Evolutionary conservation across 2,888 invertebrate genomes (phyloP).

Genomic region (Sclerodermus sp.): DNA sequence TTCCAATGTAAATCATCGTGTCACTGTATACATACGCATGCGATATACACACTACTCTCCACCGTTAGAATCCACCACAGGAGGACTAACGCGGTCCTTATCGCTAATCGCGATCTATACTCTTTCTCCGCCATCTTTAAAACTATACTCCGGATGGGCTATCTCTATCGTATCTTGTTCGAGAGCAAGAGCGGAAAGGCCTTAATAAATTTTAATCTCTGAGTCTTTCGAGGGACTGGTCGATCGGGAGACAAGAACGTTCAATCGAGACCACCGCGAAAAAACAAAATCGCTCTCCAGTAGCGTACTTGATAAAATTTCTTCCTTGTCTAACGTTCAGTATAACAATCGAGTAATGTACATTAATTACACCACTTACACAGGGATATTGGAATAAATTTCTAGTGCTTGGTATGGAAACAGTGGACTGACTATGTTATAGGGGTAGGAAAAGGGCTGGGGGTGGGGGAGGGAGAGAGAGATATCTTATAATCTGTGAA

Average conservation of each 20-base stretch:
- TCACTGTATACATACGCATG: too few relatives aligned
- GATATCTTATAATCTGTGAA: constrained; percentile 49
- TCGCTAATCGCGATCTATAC: too few relatives aligned
- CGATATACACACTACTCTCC: too few relatives aligned
- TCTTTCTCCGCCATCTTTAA: too few relatives aligned
- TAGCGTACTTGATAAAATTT: constrained; percentile 43
- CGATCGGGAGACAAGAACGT: neutral
- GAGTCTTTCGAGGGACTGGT: too few relatives aligned
- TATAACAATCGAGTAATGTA: constrained; percentile 37
- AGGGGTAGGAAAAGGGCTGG: constrained; percentile 15
- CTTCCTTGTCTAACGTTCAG: constrained; percentile 33
- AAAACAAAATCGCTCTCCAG: constrained; percentile 46
- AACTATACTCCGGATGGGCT: too few relatives aligned
- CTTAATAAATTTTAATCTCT: too few relatives aligned
- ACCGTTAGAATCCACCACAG: too few relatives aligned
- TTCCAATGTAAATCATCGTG: too few relatives aligned
- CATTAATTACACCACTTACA: constrained; percentile 32
- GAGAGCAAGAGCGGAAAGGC: constrained; percentile 6
- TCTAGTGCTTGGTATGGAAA: constrained; percentile 1
- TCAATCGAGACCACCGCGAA: constrained; percentile 15
- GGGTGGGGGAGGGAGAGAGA: constrained; percentile 7
- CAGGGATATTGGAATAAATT: constrained; percentile 14
- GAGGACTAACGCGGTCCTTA: too few relatives aligned
- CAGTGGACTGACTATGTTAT: constrained; percentile 13
- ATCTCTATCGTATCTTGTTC: too few relatives aligned